Base-by-base conservation (phyloP, 2,797 vertebrate species). In the Thaleichthys pacificus region DNA sequence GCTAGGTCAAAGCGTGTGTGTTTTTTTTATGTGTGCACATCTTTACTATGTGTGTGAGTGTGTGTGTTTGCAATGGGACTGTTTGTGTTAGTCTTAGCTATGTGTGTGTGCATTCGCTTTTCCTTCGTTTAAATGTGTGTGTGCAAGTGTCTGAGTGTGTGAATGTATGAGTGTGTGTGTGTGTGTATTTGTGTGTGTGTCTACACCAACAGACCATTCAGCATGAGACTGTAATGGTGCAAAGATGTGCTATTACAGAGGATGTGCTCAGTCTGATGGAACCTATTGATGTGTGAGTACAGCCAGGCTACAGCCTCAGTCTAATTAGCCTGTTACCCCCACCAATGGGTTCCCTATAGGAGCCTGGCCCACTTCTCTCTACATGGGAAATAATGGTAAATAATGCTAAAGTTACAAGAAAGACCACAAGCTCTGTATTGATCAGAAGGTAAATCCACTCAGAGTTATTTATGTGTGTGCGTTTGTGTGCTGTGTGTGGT, bases 291-390 rank as follows among this genome's bases (percentile, higher is more conserved):
- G 89, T 90, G 74, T 89, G 84, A 90, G 82, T 87, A 89, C 83
- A 89, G 72, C 89, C 83, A 89, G 81, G 84, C 87, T 84, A 88
- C 86, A 89, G 80, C 87, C 81, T 86, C 28, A 30, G 74, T 84
- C 86, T 91, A 92, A 92, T 92, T 92, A 91, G 90, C 86, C 85
- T 79, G 89, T 91, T 86, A 90, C 86, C 88, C 88, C 88, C 88
- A 90, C 88, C 87, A 89, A 83, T 89, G 91, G 88, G 85, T 85
- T 91, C 87, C 90, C 88, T 84, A 90, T 89, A 91, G 88, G 80
- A 86, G 87, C 83, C 80, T 84, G 86, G 87, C 80, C 85, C 81
- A 75, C 77, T 35, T 81, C 88, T 70, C 82, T 89, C 89, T 91
- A 84, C 86, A 91, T 87, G 86, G 32, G 32, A 35, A 35, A 35